Conservation (phyloP, 2,797 vertebrate genomes). For the Telmatherina bonti region DNA sequence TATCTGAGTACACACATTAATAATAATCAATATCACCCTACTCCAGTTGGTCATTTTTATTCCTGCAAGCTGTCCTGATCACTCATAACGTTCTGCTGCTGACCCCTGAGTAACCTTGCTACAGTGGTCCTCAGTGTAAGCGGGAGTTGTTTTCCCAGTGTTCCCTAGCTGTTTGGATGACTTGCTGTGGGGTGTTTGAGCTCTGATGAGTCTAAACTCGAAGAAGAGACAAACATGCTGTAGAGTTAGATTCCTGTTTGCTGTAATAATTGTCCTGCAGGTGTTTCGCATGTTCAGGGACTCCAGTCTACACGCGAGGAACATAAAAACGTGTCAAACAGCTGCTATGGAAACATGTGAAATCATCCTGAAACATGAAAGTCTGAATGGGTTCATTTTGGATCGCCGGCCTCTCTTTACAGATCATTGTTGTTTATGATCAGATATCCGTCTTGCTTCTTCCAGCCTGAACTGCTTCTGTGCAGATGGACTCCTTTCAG, state of each 20-base stretch:
- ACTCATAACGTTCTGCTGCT: not conserved
- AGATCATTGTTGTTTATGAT: slow-evolving; percentile 3
- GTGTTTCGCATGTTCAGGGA: not conserved
- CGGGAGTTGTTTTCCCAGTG: not conserved
- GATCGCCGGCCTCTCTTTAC: not conserved
- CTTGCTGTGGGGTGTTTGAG: too few relatives aligned
- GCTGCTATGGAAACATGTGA: not conserved
- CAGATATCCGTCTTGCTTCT: slow-evolving; percentile 2
- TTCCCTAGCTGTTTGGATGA: not conserved
- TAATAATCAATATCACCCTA: slow-evolving; percentile 1
- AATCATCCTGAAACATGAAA: slow-evolving; percentile 2
- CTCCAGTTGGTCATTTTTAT: slow-evolving; percentile 1
- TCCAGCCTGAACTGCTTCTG: not conserved
- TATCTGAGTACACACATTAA: slow-evolving; percentile 1
- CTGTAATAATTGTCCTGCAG: not conserved
- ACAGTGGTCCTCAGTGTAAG: not conserved
- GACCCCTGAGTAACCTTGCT: not conserved
- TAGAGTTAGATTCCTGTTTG: not conserved
- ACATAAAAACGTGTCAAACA: not conserved
- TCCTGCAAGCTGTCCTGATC: slow-evolving; percentile 5
- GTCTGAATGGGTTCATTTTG: slow-evolving; percentile 6
- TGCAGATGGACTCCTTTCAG: not conserved
- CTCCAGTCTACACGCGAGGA: not conserved
- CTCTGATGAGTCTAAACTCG: too few relatives aligned
- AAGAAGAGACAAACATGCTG: not conserved